Percentiles rank a stretch among this genome's conserved stretches.
These are phyloP conservation scores for Hydropotes inermis DNA, from an alignment of 2,113 vertebrate genomes.

Conservation along the genomic window DNA sequence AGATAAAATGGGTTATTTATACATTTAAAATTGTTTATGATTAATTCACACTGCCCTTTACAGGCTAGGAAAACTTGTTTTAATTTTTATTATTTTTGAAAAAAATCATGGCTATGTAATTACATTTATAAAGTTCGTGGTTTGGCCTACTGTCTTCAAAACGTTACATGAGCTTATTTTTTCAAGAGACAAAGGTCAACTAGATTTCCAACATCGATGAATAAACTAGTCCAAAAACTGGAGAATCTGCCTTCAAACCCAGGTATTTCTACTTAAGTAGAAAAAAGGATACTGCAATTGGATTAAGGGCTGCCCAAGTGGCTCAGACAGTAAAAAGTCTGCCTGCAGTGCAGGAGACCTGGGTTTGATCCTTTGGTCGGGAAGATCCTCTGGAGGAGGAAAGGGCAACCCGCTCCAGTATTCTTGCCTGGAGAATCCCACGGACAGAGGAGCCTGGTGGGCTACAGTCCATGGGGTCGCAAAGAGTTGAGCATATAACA, in stretches of 20 bases:
- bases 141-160: background rate
- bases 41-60: background rate
- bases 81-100: background rate
- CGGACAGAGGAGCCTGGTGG: background rate
- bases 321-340: background rate
- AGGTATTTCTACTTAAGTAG: background rate
- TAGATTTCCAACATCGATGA: background rate
- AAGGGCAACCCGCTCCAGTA: background rate
- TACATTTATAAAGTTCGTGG: background rate
- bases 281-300: background rate
- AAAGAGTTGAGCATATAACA: background rate
- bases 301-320: background rate
- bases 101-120: background rate
- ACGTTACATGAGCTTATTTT: background rate
- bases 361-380: accelerated
- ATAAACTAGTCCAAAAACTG: background rate
- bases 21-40: background rate
- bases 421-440: background rate
- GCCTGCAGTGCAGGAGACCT: background rate
- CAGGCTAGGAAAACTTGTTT: background rate
- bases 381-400: background rate
- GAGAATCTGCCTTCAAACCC: background rate
- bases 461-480: background rate
- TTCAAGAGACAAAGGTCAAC: background rate
- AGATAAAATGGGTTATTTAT: background rate